phyloP scores from a whole-genome alignment of 2,888 invertebrate genomes.

The Autographa pulchrina region DNA sequence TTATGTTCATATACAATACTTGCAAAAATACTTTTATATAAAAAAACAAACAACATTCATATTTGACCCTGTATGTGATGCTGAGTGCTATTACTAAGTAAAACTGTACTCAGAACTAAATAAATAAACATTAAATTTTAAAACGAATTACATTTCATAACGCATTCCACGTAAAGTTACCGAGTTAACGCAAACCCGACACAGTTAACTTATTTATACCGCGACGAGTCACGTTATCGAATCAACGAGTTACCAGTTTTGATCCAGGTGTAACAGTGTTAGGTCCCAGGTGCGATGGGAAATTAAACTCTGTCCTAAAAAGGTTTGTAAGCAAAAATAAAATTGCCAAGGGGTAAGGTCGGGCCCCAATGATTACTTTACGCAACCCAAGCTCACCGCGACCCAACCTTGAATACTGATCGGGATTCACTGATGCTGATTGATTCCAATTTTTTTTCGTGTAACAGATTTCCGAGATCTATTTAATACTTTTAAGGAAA shows the following conservation, averaged over 20 bases:
- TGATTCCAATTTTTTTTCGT: constrained; percentile 51
- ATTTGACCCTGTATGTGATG: no score
- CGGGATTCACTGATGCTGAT: constrained; percentile 53
- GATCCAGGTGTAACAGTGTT: constrained; percentile 57
- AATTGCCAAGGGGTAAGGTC: constrained; percentile 55
- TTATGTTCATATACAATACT: no score
- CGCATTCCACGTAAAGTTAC: constrained; percentile 13
- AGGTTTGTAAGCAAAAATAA: constrained; percentile 62
- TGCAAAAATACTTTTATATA: not conserved
- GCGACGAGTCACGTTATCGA: constrained; percentile 49
- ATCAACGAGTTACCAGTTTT: constrained; percentile 55
- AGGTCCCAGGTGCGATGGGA: constrained; percentile 60
- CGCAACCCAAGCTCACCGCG: constrained; percentile 42
- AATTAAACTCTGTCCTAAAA: constrained; percentile 62
- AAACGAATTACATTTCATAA: not conserved
- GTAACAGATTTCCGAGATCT: constrained; percentile 48
- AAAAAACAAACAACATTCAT: no score
- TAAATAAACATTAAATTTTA: not conserved
- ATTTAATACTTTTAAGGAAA: constrained; percentile 44
- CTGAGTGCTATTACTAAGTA: not conserved
- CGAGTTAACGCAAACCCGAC: constrained; percentile 10
- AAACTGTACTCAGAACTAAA: not conserved
- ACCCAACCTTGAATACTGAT: constrained; percentile 55
- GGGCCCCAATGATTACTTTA: constrained; percentile 56
- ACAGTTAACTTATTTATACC: constrained; percentile 45